Conservation (phyloP, 2,888 invertebrate genomes). For the Pandemis corylana region DNA sequence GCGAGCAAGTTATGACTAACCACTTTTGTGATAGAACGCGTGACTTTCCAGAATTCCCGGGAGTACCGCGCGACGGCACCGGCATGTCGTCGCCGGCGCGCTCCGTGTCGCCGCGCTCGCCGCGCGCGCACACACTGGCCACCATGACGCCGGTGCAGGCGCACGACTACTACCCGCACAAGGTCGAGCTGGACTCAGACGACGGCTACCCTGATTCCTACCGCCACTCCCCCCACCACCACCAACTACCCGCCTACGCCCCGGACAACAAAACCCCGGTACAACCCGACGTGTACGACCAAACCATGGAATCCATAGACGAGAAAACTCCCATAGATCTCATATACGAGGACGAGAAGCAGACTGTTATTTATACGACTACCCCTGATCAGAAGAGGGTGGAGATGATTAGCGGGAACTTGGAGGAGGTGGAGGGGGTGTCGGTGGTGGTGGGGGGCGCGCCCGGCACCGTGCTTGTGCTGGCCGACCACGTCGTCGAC, state of each 20-base stretch:
- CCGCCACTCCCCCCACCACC: constrained; percentile 82
- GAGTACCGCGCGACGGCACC: constrained; percentile 55
- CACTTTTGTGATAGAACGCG: too few relatives aligned
- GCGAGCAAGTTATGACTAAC: too few relatives aligned
- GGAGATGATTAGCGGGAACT: constrained; percentile 90
- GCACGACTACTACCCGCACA: constrained; percentile 87
- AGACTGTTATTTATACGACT: constrained; percentile 93
- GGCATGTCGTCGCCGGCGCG: constrained; percentile 60
- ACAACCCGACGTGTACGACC: constrained; percentile 80
- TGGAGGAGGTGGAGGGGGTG: constrained; percentile 83
- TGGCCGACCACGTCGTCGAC: constrained; percentile 89
- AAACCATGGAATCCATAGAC: constrained; percentile 83
- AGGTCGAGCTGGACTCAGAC: constrained; percentile 87
- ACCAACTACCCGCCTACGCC: constrained; percentile 76
- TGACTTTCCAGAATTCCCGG: constrained; percentile 1
- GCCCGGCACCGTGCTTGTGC: constrained; percentile 88
- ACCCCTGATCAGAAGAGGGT: constrained; percentile 92
- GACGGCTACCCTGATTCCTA: constrained; percentile 86
- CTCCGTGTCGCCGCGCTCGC: constrained; percentile 71
- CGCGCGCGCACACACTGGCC: constrained; percentile 69
- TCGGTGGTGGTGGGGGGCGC: constrained; percentile 81
- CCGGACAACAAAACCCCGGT: constrained; percentile 86
- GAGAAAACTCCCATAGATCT: constrained; percentile 91
- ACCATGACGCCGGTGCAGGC: constrained; percentile 59
- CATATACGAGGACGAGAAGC: constrained; percentile 93